Percentiles rank a stretch among this genome's conserved stretches.
phyloP scores from a whole-genome alignment of 1,140 invertebrate genomes.

The Chironomus striatipennis region DNA sequence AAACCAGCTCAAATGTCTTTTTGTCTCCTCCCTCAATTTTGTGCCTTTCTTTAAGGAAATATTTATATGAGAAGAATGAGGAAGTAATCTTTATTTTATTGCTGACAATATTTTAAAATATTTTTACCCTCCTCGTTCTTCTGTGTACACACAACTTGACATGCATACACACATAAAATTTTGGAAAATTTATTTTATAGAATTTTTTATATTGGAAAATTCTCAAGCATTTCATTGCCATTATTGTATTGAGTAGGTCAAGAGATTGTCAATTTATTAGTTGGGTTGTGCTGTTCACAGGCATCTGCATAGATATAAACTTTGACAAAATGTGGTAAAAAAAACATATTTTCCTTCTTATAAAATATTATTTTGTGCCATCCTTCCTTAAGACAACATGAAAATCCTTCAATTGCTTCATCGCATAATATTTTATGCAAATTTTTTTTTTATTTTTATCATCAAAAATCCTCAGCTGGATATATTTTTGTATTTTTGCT shows the following conservation, averaged over 20 bases:
- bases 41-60: too few relatives aligned
- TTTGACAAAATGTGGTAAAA: background rate
- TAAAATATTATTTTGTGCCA: too few relatives aligned
- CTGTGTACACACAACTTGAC: background rate
- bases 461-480: background rate
- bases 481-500: too few relatives aligned
- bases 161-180: background rate
- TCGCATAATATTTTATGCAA: conserved; percentile 2
- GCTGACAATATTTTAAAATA: conserved; percentile 15
- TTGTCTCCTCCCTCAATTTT: too few relatives aligned
- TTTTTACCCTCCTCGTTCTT: background rate
- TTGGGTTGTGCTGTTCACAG: background rate
- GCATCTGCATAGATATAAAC: background rate
- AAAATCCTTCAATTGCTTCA: background rate
- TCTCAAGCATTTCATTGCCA: background rate
- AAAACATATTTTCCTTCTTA: too few relatives aligned
- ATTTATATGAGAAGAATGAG: too few relatives aligned
- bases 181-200: background rate
- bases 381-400: background rate
- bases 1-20: too few relatives aligned
- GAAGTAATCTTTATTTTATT: background rate
- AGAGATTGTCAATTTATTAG: conserved; percentile 19
- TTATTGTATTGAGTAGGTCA: conserved; percentile 10
- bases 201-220: background rate
- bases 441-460: background rate